Percentiles rank a stretch among this genome's conserved stretches.
phyloP scores from a whole-genome alignment of 2,797 vertebrate genomes.

The Sebastes diaconus region DNA sequence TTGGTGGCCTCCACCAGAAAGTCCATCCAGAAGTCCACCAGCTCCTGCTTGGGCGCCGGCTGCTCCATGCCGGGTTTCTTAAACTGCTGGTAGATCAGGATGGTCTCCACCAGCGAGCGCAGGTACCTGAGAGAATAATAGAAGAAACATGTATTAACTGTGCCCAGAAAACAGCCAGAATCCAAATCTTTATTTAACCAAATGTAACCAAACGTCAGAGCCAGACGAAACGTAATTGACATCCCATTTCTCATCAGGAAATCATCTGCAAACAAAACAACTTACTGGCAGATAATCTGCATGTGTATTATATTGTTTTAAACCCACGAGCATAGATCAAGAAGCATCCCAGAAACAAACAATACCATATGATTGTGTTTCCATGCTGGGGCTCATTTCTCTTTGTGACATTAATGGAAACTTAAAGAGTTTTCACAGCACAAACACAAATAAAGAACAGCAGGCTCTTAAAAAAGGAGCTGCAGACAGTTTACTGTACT shows the following conservation, averaged over 20 bases:
- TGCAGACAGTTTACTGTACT: conserved; percentile 18
- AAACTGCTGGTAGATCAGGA: conserved; percentile 96
- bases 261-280: neutral
- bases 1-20: conserved; percentile 96
- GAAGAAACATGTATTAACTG: neutral
- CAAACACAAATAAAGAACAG: conserved; percentile 33
- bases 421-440: conserved; percentile 39
- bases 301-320: neutral
- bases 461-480: conserved; percentile 3
- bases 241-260: neutral
- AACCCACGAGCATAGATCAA: neutral
- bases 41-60: conserved; percentile 88
- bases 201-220: neutral
- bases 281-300: neutral
- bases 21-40: conserved; percentile 99
- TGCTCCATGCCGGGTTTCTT: conserved; percentile 89
- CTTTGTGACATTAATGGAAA: conserved; percentile 33
- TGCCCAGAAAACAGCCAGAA: neutral
- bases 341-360: conserved; percentile 7
- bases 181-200: neutral
- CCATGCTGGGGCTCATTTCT: conserved; percentile 21
- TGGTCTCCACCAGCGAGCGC: conserved; percentile 93
- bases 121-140: conserved; percentile 86
- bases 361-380: conserved; percentile 13
- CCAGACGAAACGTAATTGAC: neutral